phyloP scores from a whole-genome alignment of 2,888 invertebrate species.

The Lymantria monacha region DNA sequence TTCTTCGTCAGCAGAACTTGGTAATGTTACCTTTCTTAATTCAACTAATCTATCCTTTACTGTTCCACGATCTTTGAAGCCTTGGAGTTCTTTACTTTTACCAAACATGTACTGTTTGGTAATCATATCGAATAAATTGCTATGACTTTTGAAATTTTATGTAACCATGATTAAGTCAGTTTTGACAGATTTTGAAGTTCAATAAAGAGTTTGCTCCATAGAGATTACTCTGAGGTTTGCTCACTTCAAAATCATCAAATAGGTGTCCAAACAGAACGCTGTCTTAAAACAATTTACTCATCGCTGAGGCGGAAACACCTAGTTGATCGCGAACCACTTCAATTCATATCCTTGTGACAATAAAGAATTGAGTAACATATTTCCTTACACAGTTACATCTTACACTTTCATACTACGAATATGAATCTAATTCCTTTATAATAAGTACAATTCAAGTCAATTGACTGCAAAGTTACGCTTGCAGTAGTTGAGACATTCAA shows the following conservation, averaged over 20 bases:
- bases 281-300: conserved; percentile 43
- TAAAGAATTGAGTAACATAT: conserved; percentile 76
- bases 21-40: conserved; percentile 22
- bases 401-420: conserved; percentile 14
- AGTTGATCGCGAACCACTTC: conserved; percentile 80
- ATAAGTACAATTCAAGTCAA: conserved; percentile 8
- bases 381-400: conserved; percentile 56
- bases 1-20: conserved; percentile 33
- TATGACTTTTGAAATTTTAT: conserved; percentile 31
- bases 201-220: conserved; percentile 37
- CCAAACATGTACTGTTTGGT: conserved; percentile 26
- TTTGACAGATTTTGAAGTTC: conserved; percentile 18
- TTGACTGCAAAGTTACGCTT: conserved; percentile 31
- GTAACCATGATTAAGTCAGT: conserved; percentile 28
- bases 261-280: conserved; percentile 43
- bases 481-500: conserved; percentile 32
- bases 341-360: conserved; percentile 78
- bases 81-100: conserved; percentile 18
- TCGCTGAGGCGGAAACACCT: conserved; percentile 77
- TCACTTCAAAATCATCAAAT: conserved; percentile 5
- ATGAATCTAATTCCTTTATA: conserved; percentile 5
- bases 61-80: conserved; percentile 2
- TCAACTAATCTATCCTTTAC: not conserved
- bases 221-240: too few species aligned
- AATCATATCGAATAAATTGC: conserved; percentile 22